Evolutionary conservation across 2,888 invertebrate species (phyloP).

Genomic region (Harmothoe impar): DNA sequence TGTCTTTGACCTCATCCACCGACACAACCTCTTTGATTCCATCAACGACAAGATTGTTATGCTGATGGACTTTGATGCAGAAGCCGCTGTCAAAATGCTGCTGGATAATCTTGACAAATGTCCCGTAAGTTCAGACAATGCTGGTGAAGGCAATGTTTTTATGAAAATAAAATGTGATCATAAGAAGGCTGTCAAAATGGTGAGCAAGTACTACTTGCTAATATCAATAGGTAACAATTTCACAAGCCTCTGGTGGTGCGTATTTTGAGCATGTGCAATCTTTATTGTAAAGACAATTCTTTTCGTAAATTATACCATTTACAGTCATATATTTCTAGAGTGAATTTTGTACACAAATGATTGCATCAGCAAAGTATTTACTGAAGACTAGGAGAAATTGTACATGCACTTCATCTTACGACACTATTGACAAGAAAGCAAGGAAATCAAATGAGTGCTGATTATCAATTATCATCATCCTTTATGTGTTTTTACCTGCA

Average conservation of each 20-base stretch:
- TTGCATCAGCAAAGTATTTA: too few species aligned
- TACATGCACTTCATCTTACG: too few species aligned
- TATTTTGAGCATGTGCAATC: too few species aligned
- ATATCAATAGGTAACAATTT: too few species aligned
- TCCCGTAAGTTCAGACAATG: constrained; percentile 85
- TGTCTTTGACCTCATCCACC: constrained; percentile 93
- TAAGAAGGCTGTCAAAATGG: not conserved
- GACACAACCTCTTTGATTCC: constrained; percentile 91
- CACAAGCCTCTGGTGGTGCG: too few species aligned
- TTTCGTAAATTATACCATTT: too few species aligned
- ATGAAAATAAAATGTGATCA: not conserved
- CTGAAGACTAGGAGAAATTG: too few species aligned
- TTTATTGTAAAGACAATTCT: too few species aligned
- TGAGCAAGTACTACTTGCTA: not conserved
- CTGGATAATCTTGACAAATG: constrained; percentile 88
- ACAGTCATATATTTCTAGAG: too few species aligned
- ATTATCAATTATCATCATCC: not conserved
- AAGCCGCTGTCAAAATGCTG: constrained; percentile 90
- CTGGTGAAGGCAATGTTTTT: not conserved
- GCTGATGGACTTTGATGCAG: constrained; percentile 92
- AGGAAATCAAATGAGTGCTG: not conserved
- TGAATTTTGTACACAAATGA: too few species aligned
- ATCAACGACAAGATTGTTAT: constrained; percentile 94
- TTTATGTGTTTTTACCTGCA: constrained; percentile 68
- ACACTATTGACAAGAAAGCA: too few species aligned